A percentile compares a stretch with the other conserved stretches of the same genome.
Evolutionary conservation across 2,113 vertebrate genomes (phyloP).

Genomic region (Campylomormyrus tamandua): DNA sequence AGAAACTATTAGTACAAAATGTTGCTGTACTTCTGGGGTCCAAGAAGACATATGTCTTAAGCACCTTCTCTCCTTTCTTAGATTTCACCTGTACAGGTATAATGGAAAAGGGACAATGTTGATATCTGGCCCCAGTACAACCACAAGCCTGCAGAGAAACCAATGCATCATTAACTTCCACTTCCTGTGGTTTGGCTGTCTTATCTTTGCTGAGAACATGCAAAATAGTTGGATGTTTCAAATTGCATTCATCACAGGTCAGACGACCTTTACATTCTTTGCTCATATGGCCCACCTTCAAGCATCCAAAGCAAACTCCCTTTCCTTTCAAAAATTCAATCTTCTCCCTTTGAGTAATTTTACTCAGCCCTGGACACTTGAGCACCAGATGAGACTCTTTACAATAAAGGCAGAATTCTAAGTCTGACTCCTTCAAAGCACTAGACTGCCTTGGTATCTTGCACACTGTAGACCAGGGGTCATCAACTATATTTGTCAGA

Average conservation of each 20-base stretch:
- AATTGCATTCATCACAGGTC: conserved; percentile 17
- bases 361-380: too few species aligned
- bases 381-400: too few species aligned
- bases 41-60: conserved; percentile 17
- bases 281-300: conserved; percentile 12
- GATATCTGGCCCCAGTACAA: background rate
- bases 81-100: conserved; percentile 14
- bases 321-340: conserved; percentile 17
- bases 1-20: background rate
- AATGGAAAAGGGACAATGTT: conserved; percentile 13
- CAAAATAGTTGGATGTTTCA: conserved; percentile 11
- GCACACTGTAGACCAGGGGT: too few species aligned
- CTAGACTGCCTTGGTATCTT: too few species aligned
- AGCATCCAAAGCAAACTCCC: conserved; percentile 16
- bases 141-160: background rate
- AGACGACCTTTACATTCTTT: background rate
- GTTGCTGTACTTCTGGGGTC: background rate
- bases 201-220: conserved; percentile 7
- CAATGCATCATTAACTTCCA: conserved; percentile 8
- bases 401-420: too few species aligned
- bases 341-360: conserved; percentile 11
- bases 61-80: background rate
- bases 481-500: too few species aligned
- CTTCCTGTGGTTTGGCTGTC: background rate
- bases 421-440: too few species aligned